These are phyloP conservation scores for Forficula auricularia DNA, from an alignment of 1,140 invertebrate species.

Conservation along the genomic window DNA sequence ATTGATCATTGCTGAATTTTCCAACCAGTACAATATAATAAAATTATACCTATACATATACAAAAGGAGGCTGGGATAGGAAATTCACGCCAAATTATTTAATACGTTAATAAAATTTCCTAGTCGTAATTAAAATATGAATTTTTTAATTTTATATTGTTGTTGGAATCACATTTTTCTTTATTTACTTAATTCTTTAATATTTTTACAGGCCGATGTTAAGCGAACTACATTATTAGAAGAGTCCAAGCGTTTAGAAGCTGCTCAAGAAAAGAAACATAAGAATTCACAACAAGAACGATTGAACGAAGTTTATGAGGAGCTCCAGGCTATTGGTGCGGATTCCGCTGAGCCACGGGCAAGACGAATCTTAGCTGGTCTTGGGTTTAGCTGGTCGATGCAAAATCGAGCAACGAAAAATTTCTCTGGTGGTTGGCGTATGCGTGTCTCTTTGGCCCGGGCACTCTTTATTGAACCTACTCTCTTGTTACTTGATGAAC, in stretches of 20 bases:
- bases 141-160: too few relatives aligned
- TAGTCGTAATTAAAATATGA: too few relatives aligned
- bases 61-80: too few relatives aligned
- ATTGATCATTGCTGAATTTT: too few relatives aligned
- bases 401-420: conserved; percentile 84
- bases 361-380: conserved; percentile 84
- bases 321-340: conserved; percentile 87
- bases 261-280: conserved; percentile 34
- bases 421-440: conserved; percentile 96
- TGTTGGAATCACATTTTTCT: too few relatives aligned
- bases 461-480: conserved; percentile 86
- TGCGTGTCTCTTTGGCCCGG: conserved; percentile 89
- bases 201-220: conserved; percentile 45
- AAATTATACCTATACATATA: too few relatives aligned
- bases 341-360: conserved; percentile 93
- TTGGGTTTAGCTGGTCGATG: conserved; percentile 90
- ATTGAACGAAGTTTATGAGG: conserved; percentile 63
- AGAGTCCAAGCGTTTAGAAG: conserved; percentile 68
- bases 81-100: too few relatives aligned
- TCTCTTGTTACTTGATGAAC: conserved; percentile 88
- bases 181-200: conserved; percentile 20
- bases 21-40: too few relatives aligned
- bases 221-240: conserved; percentile 66
- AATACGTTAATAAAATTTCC: too few relatives aligned
- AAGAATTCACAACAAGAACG: too few relatives aligned